Evolutionary conservation across 2,888 invertebrate genomes (phyloP), one percentile per base, ranked within the genome.

Genomic region (Ommatoiulus sabulosus): DNA sequence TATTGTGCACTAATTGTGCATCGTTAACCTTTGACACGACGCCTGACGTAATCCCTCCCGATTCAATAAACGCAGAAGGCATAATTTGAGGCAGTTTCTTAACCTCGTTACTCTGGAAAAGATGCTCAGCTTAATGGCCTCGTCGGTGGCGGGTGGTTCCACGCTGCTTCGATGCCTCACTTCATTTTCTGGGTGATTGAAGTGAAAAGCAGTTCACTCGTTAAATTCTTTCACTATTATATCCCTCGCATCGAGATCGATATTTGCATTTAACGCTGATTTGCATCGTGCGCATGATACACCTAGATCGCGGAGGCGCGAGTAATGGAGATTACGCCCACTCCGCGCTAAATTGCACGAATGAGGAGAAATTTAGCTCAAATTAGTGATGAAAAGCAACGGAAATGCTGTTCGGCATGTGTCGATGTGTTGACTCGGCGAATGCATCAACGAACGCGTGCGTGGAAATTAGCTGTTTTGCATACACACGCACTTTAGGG

Each of bases 101-200:
- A 2, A 63, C 20, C 20, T 8, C 5, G 20, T 20, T 72, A 3
- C 10, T 72, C 72, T 12, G 3, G 17, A 10, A 4, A 24, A 72
- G 3, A 10, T 8, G 24, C 24, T 8, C 1, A 72, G 24, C 48
- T 48, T 48, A 48, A 48, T 12, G 2, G 48, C 48, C 8, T 48
- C 48, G 8, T 12, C 48, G 12, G 48, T 8, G 12, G 12, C 8
- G 48, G 10, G 48, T 24, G 24, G 24, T 72, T 8, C 24, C 24
- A 72, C 6, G 7, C 5, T 72, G 20, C 63, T 17, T 57, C 57
- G 63, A 63, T 72, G 72, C 72, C 72, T 72, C 72, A 72, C 72
- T 72, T 72, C 72, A 72, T 72, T 72, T 72, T 72, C 72, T 72
- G 72, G 72, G 72, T 72, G 72, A 72, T 72, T 72, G 72, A 72